A percentile compares a stretch with the other conserved stretches of the same genome.
phyloP scores from a whole-genome alignment of 2,113 vertebrate species.

The Microtus montanus region DNA sequence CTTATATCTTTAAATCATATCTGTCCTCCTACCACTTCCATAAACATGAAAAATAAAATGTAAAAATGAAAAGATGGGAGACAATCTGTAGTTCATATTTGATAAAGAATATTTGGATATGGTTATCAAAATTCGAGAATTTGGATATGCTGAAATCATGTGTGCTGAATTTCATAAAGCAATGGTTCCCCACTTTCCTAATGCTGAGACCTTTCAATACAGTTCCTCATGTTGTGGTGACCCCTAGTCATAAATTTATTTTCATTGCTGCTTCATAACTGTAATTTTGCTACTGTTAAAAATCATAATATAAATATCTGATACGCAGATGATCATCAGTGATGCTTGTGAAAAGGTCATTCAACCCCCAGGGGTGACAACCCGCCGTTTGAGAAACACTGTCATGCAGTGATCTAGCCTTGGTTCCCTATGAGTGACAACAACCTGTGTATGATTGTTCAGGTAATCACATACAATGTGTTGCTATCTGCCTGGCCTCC shows the following conservation, averaged over 20 bases:
- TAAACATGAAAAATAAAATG: neutral
- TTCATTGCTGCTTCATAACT: neutral
- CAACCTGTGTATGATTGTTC: neutral
- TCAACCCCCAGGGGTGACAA: neutral
- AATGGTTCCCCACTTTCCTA: neutral
- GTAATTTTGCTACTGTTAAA: neutral
- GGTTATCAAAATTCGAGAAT: neutral
- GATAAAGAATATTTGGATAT: neutral
- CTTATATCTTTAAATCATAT: neutral
- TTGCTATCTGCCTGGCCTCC: neutral
- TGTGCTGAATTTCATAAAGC: neutral
- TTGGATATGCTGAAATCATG: neutral
- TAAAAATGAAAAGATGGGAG: neutral
- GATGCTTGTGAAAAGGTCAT: neutral
- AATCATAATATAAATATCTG: neutral
- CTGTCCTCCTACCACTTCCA: neutral
- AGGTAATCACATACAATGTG: neutral
- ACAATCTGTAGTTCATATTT: neutral
- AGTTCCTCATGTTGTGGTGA: neutral
- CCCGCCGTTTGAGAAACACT: neutral
- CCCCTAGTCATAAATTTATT: neutral
- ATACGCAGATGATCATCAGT: neutral
- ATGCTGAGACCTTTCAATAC: neutral
- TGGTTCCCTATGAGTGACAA: neutral
- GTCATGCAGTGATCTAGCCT: rapidly evolving